Conservation (phyloP, 2,113 vertebrate species). For the Polypterus senegalus region DNA sequence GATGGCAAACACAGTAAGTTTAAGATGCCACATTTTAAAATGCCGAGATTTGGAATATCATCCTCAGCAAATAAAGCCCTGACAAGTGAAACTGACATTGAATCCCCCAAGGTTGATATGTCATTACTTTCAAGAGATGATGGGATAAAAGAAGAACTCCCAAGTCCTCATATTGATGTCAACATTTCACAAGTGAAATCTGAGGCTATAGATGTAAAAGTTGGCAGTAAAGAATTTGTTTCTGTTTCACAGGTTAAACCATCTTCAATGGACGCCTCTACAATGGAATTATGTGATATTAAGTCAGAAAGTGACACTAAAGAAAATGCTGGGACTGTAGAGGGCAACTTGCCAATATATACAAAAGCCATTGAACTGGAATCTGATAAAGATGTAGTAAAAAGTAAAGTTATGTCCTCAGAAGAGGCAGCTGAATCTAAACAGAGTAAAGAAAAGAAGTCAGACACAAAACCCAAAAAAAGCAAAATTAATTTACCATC, state of each 20-base stretch:
- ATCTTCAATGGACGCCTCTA: too few relatives aligned
- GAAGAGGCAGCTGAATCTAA: constrained; percentile 6
- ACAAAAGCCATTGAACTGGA: not conserved
- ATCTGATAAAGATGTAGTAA: not conserved
- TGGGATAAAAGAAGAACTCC: constrained; percentile 2
- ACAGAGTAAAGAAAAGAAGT: constrained; percentile 18
- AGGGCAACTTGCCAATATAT: too few relatives aligned
- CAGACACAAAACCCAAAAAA: constrained; percentile 28
- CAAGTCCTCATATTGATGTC: not conserved
- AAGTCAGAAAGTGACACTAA: too few relatives aligned
- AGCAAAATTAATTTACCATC: constrained; percentile 30
- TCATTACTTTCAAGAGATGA: not conserved
- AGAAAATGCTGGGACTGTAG: too few relatives aligned
- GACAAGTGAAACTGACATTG: not conserved
- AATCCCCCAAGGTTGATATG: too few relatives aligned
- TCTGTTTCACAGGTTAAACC: too few relatives aligned
- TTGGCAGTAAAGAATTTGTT: too few relatives aligned
- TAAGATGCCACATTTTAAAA: constrained; percentile 9
- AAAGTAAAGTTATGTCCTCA: not conserved
- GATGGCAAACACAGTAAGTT: constrained; percentile 7
- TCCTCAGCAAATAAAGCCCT: not conserved
- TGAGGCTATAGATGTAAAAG: too few relatives aligned
- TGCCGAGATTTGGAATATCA: constrained; percentile 14
- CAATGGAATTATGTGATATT: too few relatives aligned
- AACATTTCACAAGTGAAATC: not conserved